Evolutionary conservation across 1,140 invertebrate genomes (phyloP), one percentile per base, ranked within the genome.

Genomic region (Calephelis nemesis): DNA sequence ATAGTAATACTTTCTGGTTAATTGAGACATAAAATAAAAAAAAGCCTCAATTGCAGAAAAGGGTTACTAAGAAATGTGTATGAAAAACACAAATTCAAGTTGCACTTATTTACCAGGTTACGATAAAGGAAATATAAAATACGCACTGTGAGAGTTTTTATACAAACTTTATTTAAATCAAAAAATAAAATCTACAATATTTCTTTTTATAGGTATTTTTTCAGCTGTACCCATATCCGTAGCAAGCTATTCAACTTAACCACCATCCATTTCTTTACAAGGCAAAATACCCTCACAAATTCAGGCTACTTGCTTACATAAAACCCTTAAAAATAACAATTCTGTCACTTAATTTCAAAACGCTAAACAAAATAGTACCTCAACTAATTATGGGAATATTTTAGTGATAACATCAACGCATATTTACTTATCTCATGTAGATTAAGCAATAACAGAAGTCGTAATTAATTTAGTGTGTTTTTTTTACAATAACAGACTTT

Each of bases 161-260:
- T 89, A 91, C 87, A 91, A 91, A 91, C 85, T 91, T 91, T 91
- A 91, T 91, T 91, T 88, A 91, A 91, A 89, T 89, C 87, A 86
- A 91, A 91, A 91, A 91, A 91, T 91, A 91, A 90, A 89, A 85
- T 87, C 85, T 91, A 91, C 87, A 89, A 83, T 85, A 83, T 83
- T 83, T 77, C 80, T 88, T 88, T 82, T 81, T 80, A 79, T 81
- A 82, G 74, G 71, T 82, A 84, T 88, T 87, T 77, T 87, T 85
- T 84, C 83, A 87, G 84, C 81, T 79, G 83, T 77, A 78, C 75
- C 76, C 75, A 73, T 73, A 77, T 80, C 76, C 71, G 72, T 74
- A 69, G 66, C 77, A 77, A 79, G 74, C 74, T 19, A 67, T 62
- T 69, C 63, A 68, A 69, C 70, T 67, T 79, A 81, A 76, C 74